phyloP scores from a whole-genome alignment of 2,888 invertebrate genomes.

The Opisthograptis luteolata region DNA sequence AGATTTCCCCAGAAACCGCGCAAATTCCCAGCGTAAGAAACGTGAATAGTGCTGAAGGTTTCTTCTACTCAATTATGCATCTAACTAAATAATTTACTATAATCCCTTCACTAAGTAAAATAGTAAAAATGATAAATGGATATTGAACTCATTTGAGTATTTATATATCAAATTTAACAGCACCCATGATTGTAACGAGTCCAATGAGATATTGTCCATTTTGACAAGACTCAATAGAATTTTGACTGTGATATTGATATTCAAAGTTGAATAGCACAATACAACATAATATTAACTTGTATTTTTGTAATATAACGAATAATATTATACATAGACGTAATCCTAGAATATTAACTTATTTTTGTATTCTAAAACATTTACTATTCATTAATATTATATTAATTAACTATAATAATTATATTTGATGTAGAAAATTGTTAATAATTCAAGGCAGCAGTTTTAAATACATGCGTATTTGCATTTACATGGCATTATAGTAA shows the following conservation, averaged over 20 bases:
- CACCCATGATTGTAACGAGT: slow-evolving; percentile 22
- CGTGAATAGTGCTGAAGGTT: too few species aligned
- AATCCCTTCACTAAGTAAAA: too few species aligned
- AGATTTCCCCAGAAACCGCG: too few species aligned
- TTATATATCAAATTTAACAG: slow-evolving; percentile 4
- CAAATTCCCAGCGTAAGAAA: too few species aligned
- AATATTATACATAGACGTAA: slow-evolving; percentile 3
- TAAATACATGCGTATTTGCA: too few species aligned
- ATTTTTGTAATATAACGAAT: slow-evolving; percentile 23
- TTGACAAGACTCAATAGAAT: slow-evolving; percentile 43
- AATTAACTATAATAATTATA: too few species aligned
- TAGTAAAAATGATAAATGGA: too few species aligned
- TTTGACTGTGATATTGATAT: slow-evolving; percentile 74
- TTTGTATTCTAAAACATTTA: slow-evolving; percentile 20
- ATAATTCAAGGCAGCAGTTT: too few species aligned
- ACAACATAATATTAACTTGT: slow-evolving; percentile 25
- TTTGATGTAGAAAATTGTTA: neutral
- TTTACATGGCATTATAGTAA: too few species aligned
- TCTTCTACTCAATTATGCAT: too few species aligned
- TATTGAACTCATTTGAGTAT: too few species aligned
- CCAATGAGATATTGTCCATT: slow-evolving; percentile 20
- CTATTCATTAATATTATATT: neutral
- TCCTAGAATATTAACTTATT: slow-evolving; percentile 26
- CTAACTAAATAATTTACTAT: too few species aligned
- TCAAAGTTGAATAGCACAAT: slow-evolving; percentile 56